Evolutionary conservation across 37 sponge, comb jelly and placozoan genomes (phyloP).

Genomic region (Theonella swinhoei): DNA sequence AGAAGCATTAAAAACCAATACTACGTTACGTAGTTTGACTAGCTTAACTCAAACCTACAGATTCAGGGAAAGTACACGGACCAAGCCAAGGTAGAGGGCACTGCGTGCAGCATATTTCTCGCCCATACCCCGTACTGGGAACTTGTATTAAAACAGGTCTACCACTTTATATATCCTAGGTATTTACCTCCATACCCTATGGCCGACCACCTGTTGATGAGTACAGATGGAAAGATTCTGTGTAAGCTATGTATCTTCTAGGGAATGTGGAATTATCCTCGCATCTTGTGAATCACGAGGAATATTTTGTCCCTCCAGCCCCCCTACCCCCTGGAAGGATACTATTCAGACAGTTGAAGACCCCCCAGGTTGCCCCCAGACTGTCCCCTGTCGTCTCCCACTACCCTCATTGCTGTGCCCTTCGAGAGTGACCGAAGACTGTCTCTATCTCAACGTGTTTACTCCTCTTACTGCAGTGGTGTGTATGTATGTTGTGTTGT

Average conservation of each 20-base stretch:
- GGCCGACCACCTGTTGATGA: conserved; percentile 58
- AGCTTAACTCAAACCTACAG: not conserved
- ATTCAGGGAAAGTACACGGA: not conserved
- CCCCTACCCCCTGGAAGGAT: conserved; percentile 55
- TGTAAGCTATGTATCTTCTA: conserved; percentile 25
- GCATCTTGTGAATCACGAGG: not conserved
- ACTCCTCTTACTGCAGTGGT: conserved; percentile 63
- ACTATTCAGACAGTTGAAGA: conserved; percentile 44
- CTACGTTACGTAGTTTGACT: not conserved
- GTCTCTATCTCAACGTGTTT: conserved; percentile 80
- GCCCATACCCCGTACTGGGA: not conserved
- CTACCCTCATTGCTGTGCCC: conserved; percentile 59
- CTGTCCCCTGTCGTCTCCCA: conserved; percentile 36
- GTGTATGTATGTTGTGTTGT: not conserved
- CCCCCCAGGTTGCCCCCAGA: conserved; percentile 68
- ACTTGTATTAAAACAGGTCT: too few relatives aligned
- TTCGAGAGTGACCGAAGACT: conserved; percentile 54
- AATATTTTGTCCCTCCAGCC: conserved; percentile 17
- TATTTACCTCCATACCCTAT: conserved; percentile 80
- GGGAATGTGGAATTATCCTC: not conserved
- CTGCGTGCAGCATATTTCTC: not conserved
- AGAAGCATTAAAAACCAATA: not conserved
- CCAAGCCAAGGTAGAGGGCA: conserved; percentile 1
- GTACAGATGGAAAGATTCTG: conserved; percentile 70
- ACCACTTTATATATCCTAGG: conserved; percentile 48